Evolutionary conservation across 2,113 vertebrate genomes (phyloP).

Genomic region (Aptenodytes patagonicus): DNA sequence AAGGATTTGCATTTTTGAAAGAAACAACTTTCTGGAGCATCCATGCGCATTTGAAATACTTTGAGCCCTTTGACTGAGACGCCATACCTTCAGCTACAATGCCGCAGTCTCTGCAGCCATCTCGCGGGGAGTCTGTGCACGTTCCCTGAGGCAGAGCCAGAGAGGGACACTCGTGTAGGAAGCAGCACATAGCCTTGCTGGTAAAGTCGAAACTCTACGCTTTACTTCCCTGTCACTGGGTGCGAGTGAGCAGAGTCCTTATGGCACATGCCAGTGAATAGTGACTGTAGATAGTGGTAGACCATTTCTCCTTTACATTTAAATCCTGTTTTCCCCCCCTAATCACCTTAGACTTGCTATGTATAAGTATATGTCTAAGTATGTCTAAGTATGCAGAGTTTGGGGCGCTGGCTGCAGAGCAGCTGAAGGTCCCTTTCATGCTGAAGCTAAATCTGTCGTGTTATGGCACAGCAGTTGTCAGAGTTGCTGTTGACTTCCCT

Average conservation of each 20-base stretch:
- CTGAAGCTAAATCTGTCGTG: rapidly evolving
- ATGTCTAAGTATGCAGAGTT: background rate
- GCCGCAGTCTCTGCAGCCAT: conserved; percentile 50
- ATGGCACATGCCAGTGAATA: rapidly evolving
- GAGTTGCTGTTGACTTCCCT: background rate
- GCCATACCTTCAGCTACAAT: rapidly evolving
- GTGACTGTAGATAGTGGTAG: background rate
- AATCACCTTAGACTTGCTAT: rapidly evolving
- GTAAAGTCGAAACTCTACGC: rapidly evolving
- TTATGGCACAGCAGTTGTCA: background rate
- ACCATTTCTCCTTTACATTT: background rate
- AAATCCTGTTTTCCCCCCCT: background rate
- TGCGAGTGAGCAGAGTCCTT: background rate
- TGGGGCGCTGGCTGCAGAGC: background rate
- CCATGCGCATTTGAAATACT: rapidly evolving
- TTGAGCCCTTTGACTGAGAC: rapidly evolving
- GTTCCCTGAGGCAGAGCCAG: background rate
- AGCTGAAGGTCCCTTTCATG: background rate
- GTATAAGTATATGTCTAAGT: too few relatives aligned
- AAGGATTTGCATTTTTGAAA: background rate
- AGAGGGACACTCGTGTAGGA: rapidly evolving
- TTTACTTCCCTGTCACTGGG: background rate
- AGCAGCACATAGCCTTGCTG: background rate
- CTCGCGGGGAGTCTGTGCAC: background rate
- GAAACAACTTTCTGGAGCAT: background rate